Conservation (phyloP, 1,140 invertebrate genomes). For the Lasaia peninsularis region DNA sequence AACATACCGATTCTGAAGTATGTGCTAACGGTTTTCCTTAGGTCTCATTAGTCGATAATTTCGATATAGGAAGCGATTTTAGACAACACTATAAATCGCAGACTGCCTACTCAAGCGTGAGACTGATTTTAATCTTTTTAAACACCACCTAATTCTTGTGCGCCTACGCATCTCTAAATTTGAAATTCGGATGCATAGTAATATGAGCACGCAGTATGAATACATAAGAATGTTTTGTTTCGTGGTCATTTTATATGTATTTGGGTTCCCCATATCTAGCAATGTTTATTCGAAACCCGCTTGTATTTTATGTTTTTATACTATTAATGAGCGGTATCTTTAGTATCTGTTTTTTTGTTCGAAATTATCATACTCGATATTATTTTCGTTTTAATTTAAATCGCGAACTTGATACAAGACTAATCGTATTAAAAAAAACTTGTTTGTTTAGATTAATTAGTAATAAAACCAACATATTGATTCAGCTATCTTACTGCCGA, state of each 20-base stretch:
- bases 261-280: not conserved
- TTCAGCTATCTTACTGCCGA: too few species aligned
- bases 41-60: slow-evolving; percentile 54
- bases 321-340: too few species aligned
- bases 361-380: too few species aligned
- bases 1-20: slow-evolving; percentile 25
- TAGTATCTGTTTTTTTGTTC: too few species aligned
- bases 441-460: too few species aligned
- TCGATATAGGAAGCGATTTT: slow-evolving; percentile 44
- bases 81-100: slow-evolving; percentile 58
- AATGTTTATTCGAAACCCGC: too few species aligned
- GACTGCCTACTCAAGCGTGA: slow-evolving; percentile 46
- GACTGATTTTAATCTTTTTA: slow-evolving; percentile 65
- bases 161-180: slow-evolving; percentile 68
- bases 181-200: slow-evolving; percentile 57
- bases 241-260: not conserved
- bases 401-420: too few species aligned
- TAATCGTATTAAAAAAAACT: too few species aligned
- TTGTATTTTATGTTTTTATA: too few species aligned
- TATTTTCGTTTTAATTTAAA: too few species aligned
- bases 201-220: slow-evolving; percentile 44
- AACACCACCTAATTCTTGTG: slow-evolving; percentile 55
- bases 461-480: too few species aligned
- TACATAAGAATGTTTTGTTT: slow-evolving; percentile 37
- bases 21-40: slow-evolving; percentile 31